Conservation (phyloP, 2,888 invertebrate species). For the Tenthredo livida region DNA sequence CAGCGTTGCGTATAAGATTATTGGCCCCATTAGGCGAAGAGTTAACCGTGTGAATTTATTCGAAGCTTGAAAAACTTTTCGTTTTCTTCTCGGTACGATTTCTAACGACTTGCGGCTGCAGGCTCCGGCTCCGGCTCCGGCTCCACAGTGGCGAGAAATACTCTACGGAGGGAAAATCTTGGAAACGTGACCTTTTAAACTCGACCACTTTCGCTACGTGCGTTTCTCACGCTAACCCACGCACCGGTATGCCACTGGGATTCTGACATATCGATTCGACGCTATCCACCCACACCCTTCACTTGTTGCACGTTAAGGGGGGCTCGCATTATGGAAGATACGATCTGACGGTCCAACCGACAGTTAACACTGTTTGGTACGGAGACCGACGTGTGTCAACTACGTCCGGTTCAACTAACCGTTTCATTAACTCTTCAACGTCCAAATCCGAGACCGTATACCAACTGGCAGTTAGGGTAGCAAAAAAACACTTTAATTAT, state of each 20-base stretch:
- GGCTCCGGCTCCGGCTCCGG: background rate
- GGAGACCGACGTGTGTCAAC: conserved; percentile 24
- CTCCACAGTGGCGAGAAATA: background rate
- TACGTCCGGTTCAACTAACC: conserved; percentile 32
- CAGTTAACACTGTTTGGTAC: conserved; percentile 9
- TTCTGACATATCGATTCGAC: conserved; percentile 54
- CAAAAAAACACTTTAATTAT: background rate
- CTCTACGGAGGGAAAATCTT: conserved; percentile 64
- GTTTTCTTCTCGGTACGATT: conserved; percentile 29
- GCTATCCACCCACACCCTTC: conserved; percentile 9
- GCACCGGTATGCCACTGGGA: conserved; percentile 56
- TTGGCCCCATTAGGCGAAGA: conserved; percentile 1
- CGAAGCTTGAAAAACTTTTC: conserved; percentile 13
- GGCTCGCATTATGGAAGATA: conserved; percentile 15
- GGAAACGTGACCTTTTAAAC: conserved; percentile 74
- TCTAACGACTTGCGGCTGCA: conserved; percentile 25
- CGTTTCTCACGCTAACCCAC: conserved; percentile 57
- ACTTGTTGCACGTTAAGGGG: conserved; percentile 48
- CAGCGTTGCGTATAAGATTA: background rate
- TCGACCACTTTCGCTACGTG: conserved; percentile 68
- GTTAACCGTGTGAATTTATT: conserved; percentile 31
- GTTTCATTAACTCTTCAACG: conserved; percentile 17
- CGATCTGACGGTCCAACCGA: conserved; percentile 16
- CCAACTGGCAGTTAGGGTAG: background rate
- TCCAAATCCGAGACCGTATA: background rate